phyloP scores from a whole-genome alignment of 2,113 vertebrate species.

The Anguilla japonica region DNA sequence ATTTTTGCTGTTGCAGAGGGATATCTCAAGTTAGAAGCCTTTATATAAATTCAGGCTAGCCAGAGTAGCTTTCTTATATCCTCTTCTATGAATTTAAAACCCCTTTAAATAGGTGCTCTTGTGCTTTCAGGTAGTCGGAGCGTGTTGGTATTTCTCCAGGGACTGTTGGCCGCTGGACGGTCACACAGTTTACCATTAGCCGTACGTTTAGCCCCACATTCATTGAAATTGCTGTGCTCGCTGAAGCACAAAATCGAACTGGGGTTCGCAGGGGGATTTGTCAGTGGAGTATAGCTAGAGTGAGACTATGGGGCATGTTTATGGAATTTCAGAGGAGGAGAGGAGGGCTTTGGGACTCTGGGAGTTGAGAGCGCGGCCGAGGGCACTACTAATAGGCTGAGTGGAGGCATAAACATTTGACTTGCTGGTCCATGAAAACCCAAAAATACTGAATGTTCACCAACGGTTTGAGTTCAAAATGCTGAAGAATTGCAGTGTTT shows the following conservation, averaged over 20 bases:
- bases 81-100: neutral
- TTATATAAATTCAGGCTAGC: neutral
- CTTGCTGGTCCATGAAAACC: neutral
- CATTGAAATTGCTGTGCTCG: slow-evolving; percentile 62
- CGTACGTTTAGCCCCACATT: slow-evolving; percentile 50
- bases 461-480: neutral
- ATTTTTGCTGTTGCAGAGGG: neutral
- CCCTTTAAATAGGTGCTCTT: neutral
- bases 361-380: neutral
- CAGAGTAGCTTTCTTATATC: neutral
- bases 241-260: slow-evolving; percentile 69
- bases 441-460: neutral
- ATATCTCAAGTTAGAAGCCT: neutral
- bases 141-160: slow-evolving; percentile 39
- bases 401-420: neutral
- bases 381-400: neutral
- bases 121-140: slow-evolving; percentile 13
- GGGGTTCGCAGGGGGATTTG: slow-evolving; percentile 29
- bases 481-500: neutral
- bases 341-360: neutral
- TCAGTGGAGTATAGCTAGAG: slow-evolving; percentile 21
- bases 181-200: slow-evolving; percentile 51
- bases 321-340: neutral
- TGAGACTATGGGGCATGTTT: neutral
- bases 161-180: slow-evolving; percentile 38